Evolutionary conservation across 2,797 vertebrate genomes (phyloP), one percentile per base, ranked within the genome.

Genomic region (Rhinichthys osculus): DNA sequence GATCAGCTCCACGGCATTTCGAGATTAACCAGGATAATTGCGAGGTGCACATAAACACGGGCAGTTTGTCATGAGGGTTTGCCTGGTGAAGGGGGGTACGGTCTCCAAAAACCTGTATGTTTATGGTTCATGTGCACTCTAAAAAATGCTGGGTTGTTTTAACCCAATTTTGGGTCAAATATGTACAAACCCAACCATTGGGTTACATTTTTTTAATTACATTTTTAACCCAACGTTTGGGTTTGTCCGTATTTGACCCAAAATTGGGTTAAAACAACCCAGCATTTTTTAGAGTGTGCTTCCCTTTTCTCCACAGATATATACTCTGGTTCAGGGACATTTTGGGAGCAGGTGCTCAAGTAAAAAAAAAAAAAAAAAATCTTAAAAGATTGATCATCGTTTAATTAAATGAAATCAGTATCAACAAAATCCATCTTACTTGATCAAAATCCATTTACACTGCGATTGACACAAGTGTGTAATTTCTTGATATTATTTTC

Each of bases 21-120:
- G 84, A 88, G 84, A 84, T 79, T 84, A 80, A 76, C 84, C 67
- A 5, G 89, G 87, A 77, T 86, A 85, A 85, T 50, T 69, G 79
- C 38, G 79, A 81, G 50, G 42, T 44, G 54, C 54, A 59, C 30
- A 64, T 50, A 74, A 89, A 84, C 86, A 82, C 69, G 62, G 57
- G 66, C 83, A 70, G 87, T 86, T 80, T 23, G 73, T 90, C 83
- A 69, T 84, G 72, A 79, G 81, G 85, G 84, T 74, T 69, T 83
- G 87, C 54, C 85, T 42, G 42, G 64, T 83, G 85, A 70, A 81
- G 70, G 78, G 72, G 54, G 40, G 62, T 33, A 54, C 38, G n/a
- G 38, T n/a, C 14, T 83, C 40, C 82, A 50, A 38, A 80, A 85
- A 79, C 38, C 84, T 82, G 67, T 33, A 47, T 86, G 84, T 88